A percentile compares a stretch with the other conserved stretches of the same genome.
phyloP scores from a whole-genome alignment of 1,140 invertebrate genomes.

The Notospermus geniculatus region DNA sequence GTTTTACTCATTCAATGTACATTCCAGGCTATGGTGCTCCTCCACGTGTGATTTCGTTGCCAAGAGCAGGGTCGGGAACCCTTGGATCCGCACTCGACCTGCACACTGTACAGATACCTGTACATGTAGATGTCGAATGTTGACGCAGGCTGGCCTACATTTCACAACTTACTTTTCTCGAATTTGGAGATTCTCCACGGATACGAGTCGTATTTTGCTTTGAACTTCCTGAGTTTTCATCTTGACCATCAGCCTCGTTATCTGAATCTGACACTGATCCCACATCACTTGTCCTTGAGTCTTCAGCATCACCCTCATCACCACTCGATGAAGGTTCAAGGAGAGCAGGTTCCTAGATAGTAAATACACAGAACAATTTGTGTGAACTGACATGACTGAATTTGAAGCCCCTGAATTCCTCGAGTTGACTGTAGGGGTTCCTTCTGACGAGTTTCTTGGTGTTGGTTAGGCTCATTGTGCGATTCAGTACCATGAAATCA shows the following conservation, averaged over 20 bases:
- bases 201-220: slow-evolving; percentile 68
- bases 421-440: background rate
- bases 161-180: slow-evolving; percentile 70
- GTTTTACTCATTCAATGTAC: too few species aligned
- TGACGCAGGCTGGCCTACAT: slow-evolving; percentile 6
- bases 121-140: slow-evolving; percentile 1
- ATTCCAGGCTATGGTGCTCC: too few species aligned
- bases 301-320: slow-evolving; percentile 23
- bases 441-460: background rate
- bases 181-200: slow-evolving; percentile 81
- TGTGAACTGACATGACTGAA: slow-evolving; percentile 12
- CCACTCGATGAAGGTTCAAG: slow-evolving; percentile 42
- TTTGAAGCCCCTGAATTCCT: background rate
- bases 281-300: background rate
- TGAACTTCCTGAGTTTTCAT: slow-evolving; percentile 38
- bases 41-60: too few species aligned
- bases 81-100: too few species aligned
- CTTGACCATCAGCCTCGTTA: slow-evolving; percentile 33
- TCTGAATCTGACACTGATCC: slow-evolving; percentile 10
- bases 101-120: too few species aligned
- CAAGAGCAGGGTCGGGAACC: too few species aligned
- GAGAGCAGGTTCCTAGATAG: slow-evolving; percentile 6
- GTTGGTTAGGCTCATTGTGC: slow-evolving; percentile 4
- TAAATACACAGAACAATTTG: background rate
- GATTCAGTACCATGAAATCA: background rate